phyloP scores from a whole-genome alignment of 2,888 invertebrate species.

The Agonopterix arenella region DNA sequence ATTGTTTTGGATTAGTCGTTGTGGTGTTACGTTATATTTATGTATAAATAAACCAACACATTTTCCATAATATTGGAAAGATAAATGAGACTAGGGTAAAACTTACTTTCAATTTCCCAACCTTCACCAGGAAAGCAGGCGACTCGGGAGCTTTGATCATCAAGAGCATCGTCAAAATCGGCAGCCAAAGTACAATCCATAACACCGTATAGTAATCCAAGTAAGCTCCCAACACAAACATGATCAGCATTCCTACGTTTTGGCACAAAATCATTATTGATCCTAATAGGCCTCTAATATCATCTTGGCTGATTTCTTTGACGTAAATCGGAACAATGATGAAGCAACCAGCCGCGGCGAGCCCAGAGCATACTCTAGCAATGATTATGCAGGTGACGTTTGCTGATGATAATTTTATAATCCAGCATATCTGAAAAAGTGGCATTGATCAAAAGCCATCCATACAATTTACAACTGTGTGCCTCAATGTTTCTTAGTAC shows the following conservation, averaged over 20 bases:
- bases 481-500: too few relatives aligned
- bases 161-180: conserved; percentile 25
- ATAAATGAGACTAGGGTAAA: too few relatives aligned
- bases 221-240: conserved; percentile 41
- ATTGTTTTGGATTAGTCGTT: too few relatives aligned
- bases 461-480: too few relatives aligned
- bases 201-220: conserved; percentile 37
- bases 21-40: too few relatives aligned
- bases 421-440: conserved; percentile 30
- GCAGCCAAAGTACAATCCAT: conserved; percentile 28
- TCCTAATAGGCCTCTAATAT: conserved; percentile 38
- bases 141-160: conserved; percentile 49
- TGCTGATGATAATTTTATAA: conserved; percentile 25
- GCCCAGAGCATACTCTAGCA: conserved; percentile 32
- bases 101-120: conserved; percentile 39
- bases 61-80: too few relatives aligned
- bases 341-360: conserved; percentile 37
- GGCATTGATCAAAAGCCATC: too few relatives aligned
- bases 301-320: conserved; percentile 37
- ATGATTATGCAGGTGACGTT: conserved; percentile 26
- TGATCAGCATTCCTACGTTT: conserved; percentile 36
- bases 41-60: too few relatives aligned
- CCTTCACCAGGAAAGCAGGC: conserved; percentile 45
- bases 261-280: conserved; percentile 29
- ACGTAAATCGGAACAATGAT: conserved; percentile 41